Conservation (phyloP, 2,888 invertebrate genomes). For the Harmothoe impar region DNA sequence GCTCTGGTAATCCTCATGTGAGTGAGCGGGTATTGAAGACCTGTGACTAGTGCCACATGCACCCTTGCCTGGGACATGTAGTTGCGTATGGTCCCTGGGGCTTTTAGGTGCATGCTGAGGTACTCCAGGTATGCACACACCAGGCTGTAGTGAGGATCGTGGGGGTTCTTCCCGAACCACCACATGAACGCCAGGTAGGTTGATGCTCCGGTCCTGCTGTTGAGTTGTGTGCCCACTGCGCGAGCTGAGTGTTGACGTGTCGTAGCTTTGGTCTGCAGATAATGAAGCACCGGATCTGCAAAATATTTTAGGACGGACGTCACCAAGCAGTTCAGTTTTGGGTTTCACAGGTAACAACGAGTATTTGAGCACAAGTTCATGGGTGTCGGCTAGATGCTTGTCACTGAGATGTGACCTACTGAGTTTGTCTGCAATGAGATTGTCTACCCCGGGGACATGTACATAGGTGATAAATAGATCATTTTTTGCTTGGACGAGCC, state of each 20-base stretch:
- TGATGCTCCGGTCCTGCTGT: not conserved
- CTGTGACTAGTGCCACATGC: not conserved
- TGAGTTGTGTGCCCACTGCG: not conserved
- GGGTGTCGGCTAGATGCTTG: not conserved
- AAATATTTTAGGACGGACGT: not conserved
- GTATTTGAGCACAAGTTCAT: not conserved
- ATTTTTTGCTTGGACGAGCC: not conserved
- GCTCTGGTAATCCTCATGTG: not conserved
- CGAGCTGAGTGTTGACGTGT: not conserved
- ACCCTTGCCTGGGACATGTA: not conserved
- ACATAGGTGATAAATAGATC: not conserved
- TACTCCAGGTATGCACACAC: not conserved
- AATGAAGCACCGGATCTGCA: not conserved
- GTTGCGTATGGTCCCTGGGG: not conserved
- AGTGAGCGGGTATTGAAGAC: not conserved
- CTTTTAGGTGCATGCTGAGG: not conserved
- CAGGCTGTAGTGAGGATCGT: too few relatives aligned
- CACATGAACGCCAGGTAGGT: not conserved
- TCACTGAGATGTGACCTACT: not conserved
- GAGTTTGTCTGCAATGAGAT: not conserved
- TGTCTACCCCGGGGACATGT: not conserved
- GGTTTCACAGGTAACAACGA: not conserved
- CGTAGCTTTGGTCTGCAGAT: not conserved
- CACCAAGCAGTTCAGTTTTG: not conserved
- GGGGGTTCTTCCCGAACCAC: not conserved